Base-by-base conservation (phyloP, 2,113 vertebrate species). In the Pluvialis apricaria region DNA sequence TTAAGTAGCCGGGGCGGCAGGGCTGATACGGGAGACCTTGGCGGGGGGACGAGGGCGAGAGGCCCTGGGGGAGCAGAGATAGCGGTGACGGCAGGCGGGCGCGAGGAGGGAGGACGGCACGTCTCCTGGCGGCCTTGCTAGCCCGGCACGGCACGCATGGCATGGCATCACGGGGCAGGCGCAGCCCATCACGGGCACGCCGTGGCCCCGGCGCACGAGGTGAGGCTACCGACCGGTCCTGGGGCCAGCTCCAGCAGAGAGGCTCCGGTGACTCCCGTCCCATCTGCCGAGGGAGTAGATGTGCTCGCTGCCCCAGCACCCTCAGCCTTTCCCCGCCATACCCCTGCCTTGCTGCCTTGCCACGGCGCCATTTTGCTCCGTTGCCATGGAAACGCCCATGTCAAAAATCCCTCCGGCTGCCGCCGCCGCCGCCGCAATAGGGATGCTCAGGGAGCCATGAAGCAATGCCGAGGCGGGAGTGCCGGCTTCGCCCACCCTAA, bases 351-450 rank as follows among this genome's bases (percentile, higher is more conserved):
- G 54, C 71, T 11, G 91, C 64, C 49, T 64, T 5, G 54, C 86
- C 71, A 54, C 62, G 15, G 86, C 77, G 75, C 92, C 84, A 77
- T 97, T 80, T 91, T 83, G 45, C 68, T 83, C 61, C 0, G 88
- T 96, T 95, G 82, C 93, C 79, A 70, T 93, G 92, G 96, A 76
- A 96, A 96, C 92, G 1, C n/a, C 28, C 13, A 15, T 81, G 60
- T 96, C 71, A 42, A 29, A 73, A 92, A 17, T 71, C 92, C 85
- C 88, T 85, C 80, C 2, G 13, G 73, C 92, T 57, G 66, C 78
- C 32, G 29, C 31, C 1, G 14, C n/a, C 1, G 5, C 38, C 0
- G 16, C 61, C 13, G 61, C 34, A 4, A 11, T 15, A 45, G 36
- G 29, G 90, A 90, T 93, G 96, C 87, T 89, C 77, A 19, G 36